Evolutionary conservation across 2,797 vertebrate genomes (phyloP).

Genomic region (Lithobates pipiens): DNA sequence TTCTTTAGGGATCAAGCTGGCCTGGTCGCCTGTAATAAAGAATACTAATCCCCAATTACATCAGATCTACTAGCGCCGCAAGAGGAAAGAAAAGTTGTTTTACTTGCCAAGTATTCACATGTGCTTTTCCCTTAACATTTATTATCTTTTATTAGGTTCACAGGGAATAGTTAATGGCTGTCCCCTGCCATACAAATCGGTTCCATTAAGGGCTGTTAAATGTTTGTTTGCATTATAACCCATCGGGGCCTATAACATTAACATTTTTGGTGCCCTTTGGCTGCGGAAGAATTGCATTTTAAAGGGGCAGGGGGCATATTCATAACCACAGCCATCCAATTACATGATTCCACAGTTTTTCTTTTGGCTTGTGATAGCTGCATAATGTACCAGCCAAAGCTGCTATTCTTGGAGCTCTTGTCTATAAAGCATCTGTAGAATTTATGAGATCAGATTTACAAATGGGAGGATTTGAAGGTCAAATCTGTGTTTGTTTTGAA

Average conservation of each 20-base stretch:
- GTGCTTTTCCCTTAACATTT: not conserved
- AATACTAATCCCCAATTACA: conserved; percentile 10
- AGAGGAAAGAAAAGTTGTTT: conserved; percentile 6
- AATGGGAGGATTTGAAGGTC: not conserved
- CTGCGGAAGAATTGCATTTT: conserved; percentile 11
- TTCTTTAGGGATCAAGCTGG: not conserved
- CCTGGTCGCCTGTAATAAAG: not conserved
- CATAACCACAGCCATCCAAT: not conserved
- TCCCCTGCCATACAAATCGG: not conserved
- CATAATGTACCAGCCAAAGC: not conserved
- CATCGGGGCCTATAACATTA: not conserved
- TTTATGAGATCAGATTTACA: conserved; percentile 5
- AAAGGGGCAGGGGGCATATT: conserved; percentile 6
- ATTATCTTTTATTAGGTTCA: conserved; percentile 12
- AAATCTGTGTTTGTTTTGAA: conserved; percentile 4
- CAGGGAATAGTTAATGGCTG: conserved; percentile 3
- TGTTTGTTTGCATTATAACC: not conserved
- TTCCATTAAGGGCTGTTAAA: not conserved
- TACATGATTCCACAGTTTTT: not conserved
- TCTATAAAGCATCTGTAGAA: not conserved
- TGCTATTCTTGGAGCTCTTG: not conserved
- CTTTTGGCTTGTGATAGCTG: not conserved
- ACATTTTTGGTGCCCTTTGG: not conserved
- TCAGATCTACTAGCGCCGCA: not conserved
- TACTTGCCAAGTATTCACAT: conserved; percentile 9